phyloP scores from a whole-genome alignment of 2,888 invertebrate species.

The Dasypogon diadema region DNA sequence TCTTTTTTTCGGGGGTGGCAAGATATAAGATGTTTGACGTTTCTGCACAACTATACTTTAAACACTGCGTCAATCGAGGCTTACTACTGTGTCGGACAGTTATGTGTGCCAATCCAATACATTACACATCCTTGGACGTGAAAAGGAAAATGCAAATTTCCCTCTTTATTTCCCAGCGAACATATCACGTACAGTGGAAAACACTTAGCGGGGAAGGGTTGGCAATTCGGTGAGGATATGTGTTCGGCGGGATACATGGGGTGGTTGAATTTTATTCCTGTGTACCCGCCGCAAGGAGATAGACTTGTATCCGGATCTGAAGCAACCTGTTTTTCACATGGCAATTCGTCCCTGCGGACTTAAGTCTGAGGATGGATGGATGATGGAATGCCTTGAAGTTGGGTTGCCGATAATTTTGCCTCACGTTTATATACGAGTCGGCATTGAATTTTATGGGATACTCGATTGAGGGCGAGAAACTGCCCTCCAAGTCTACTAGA shows the following conservation, averaged over 20 bases:
- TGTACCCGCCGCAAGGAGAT: neutral
- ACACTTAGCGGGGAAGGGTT: neutral
- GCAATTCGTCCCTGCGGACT: constrained; percentile 24
- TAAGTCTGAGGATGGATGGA: neutral
- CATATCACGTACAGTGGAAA: constrained; percentile 12
- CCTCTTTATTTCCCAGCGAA: constrained; percentile 9
- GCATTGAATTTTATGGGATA: constrained; percentile 43
- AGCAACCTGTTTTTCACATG: constrained; percentile 18
- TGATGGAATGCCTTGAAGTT: constrained; percentile 4
- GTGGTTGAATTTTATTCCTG: neutral
- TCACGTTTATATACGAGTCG: constrained; percentile 5
- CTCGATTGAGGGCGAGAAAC: constrained; percentile 24
- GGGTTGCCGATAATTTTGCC: neutral
- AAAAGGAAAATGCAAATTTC: constrained; percentile 41
- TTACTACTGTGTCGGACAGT: constrained; percentile 42
- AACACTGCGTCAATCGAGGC: constrained; percentile 35
- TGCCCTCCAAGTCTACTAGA: neutral
- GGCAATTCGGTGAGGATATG: neutral
- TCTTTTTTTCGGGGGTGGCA: neutral
- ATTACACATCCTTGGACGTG: constrained; percentile 39
- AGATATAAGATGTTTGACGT: neutral
- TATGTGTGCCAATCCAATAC: constrained; percentile 46
- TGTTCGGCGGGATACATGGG: neutral
- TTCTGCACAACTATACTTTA: constrained; percentile 16
- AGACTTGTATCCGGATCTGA: neutral